A percentile compares a stretch with the other conserved stretches of the same genome.
Evolutionary conservation across 2,888 invertebrate genomes (phyloP).

Genomic region (Aspidiotus destructor): DNA sequence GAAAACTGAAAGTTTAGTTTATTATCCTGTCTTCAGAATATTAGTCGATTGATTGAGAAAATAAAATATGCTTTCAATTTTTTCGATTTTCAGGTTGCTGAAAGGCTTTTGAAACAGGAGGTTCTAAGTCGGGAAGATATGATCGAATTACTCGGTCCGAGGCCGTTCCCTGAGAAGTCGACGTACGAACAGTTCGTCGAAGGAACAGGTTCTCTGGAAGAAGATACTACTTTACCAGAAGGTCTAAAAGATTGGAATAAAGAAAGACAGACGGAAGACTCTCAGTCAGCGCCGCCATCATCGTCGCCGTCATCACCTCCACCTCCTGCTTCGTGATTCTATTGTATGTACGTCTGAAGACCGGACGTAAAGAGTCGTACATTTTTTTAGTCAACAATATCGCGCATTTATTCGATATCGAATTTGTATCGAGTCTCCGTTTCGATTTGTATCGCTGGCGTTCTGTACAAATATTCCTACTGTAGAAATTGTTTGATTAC

Average conservation of each 20-base stretch:
- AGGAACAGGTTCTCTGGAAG: conserved; percentile 94
- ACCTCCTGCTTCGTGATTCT: too few species aligned
- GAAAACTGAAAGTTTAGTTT: too few species aligned
- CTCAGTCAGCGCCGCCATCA: background rate
- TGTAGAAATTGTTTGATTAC: too few species aligned
- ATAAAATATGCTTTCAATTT: background rate
- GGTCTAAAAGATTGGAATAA: conserved; percentile 94
- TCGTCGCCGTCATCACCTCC: too few species aligned
- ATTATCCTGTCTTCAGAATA: background rate
- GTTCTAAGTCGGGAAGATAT: conserved; percentile 92
- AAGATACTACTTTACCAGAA: conserved; percentile 87
- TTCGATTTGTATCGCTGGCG: too few species aligned
- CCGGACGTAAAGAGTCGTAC: too few species aligned
- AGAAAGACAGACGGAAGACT: conserved; percentile 42
- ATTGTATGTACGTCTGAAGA: too few species aligned
- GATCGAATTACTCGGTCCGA: conserved; percentile 85
- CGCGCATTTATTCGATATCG: too few species aligned
- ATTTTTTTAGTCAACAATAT: too few species aligned
- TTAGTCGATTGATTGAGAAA: background rate
- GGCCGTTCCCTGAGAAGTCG: conserved; percentile 97
- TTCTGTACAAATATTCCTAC: too few species aligned
- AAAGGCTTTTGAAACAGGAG: conserved; percentile 84
- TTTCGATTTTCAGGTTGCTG: conserved; percentile 51
- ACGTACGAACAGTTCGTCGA: conserved; percentile 99
- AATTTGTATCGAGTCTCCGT: too few species aligned